phyloP scores from a whole-genome alignment of 2,888 invertebrate species.

The Noctua janthe region DNA sequence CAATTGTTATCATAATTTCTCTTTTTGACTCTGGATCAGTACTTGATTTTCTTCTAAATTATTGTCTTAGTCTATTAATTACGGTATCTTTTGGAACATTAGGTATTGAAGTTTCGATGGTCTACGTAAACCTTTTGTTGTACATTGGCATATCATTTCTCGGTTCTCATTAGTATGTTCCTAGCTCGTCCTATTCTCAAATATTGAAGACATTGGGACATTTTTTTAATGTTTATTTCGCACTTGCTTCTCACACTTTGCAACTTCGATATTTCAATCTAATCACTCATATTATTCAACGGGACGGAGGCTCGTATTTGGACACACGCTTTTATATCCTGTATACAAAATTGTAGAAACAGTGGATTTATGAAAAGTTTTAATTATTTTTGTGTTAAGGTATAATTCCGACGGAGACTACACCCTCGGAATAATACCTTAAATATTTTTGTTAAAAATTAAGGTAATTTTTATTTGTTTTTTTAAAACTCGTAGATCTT shows the following conservation, averaged over 20 bases:
- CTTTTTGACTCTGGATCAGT: not conserved
- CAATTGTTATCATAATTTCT: not conserved
- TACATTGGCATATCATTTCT: slow-evolving; percentile 37
- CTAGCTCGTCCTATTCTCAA: slow-evolving; percentile 19
- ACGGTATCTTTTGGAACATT: not conserved
- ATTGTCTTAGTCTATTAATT: too few species aligned
- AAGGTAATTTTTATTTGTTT: too few species aligned
- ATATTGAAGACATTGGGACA: slow-evolving; percentile 49
- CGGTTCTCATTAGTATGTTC: slow-evolving; percentile 39
- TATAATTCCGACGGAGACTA: slow-evolving; percentile 4
- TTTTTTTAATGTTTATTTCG: slow-evolving; percentile 19
- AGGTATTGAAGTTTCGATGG: not conserved
- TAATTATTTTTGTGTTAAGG: not conserved
- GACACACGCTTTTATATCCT: slow-evolving; percentile 54
- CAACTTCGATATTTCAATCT: slow-evolving; percentile 2
- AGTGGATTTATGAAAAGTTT: slow-evolving; percentile 21
- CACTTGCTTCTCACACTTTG: slow-evolving; percentile 31
- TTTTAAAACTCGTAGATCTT: slow-evolving; percentile 4
- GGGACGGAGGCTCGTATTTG: slow-evolving; percentile 42
- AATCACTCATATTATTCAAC: slow-evolving; percentile 48
- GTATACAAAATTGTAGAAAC: slow-evolving; percentile 32
- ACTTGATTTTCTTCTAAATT: not conserved
- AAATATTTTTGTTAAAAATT: not conserved
- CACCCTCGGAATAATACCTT: slow-evolving; percentile 21
- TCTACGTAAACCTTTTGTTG: not conserved